Percentiles rank a stretch among this genome's conserved stretches.
Conservation (phyloP, 2,888 invertebrate genomes). For the Gisinianus flammeolus region DNA sequence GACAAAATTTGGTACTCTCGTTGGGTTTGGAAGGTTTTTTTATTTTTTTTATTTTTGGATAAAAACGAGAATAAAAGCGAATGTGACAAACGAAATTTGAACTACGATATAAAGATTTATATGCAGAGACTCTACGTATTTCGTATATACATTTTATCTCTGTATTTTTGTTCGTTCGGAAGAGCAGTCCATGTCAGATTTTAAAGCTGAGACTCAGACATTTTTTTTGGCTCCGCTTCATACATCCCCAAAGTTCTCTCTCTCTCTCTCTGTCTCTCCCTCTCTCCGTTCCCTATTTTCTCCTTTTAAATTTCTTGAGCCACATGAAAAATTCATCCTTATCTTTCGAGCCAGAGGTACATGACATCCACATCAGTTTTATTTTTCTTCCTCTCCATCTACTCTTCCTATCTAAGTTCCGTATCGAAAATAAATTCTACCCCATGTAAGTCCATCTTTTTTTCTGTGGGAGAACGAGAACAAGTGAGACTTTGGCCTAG, state of each 20-base stretch:
- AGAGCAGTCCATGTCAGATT: conserved; percentile 15
- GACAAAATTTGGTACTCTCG: not conserved
- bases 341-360: conserved; percentile 19
- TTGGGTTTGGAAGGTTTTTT: not conserved
- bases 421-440: conserved; percentile 25
- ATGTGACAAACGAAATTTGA: conserved; percentile 25
- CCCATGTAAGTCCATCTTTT: conserved; percentile 8
- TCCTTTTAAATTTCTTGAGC: conserved; percentile 13
- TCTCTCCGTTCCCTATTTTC: not conserved
- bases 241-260: not conserved
- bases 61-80: not conserved
- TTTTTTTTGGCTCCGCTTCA: not conserved
- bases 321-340: conserved; percentile 29
- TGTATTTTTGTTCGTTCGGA: not conserved
- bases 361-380: conserved; percentile 30
- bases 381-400: conserved; percentile 28
- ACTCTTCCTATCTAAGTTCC: conserved; percentile 23
- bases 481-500: too few species aligned
- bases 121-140: not conserved
- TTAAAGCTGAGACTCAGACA: not conserved
- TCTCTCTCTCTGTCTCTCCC: not conserved
- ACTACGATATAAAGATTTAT: conserved; percentile 21
- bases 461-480: too few species aligned
- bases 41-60: not conserved
- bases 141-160: too few species aligned